Evolutionary conservation across 2,888 invertebrate species (phyloP), one percentile per base, ranked within the genome.

Genomic region (Drosophila mercatorum): DNA sequence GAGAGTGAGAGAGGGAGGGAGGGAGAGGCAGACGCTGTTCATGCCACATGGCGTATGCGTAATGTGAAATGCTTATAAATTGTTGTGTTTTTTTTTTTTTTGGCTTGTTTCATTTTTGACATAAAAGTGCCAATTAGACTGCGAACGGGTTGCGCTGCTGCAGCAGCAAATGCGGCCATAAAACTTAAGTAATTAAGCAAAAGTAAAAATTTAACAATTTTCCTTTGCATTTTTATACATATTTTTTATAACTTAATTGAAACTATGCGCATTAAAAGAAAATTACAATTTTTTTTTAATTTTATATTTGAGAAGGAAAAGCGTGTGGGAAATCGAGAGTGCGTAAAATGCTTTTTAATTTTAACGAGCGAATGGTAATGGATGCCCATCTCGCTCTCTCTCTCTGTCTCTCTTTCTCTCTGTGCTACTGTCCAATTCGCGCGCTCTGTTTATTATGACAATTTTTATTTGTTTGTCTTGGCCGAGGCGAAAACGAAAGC

Each of bases 61-160:
- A 79, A 84, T 83, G 78, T 77, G 79, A 67, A 76, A 81, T 74
- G 77, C 62, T 68, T 72, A 75, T 75, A 46, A 74, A 55, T 56
- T 67, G 74, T 68, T 61, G 49, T 31, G 40, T 38, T 58, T 69
- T 78, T 17, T 38, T 58, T 69, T 78, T 17, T 60, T 65, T 40
- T 63, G 31, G 43, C 52, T 64, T 70, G 61, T 66, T 72, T 66
- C 58, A 47, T 70, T 78, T 79, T 80, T 75, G 76, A 72, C 83
- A 83, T 80, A 77, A 84, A 84, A 86, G 72, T 83, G 80, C 71
- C 86, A 84, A 84, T 85, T 84, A 84, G 73, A 67, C 83, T 81
- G 68, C 73, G 59, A 64, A 62, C 74, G 66, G 51, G 59, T 52
- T 63, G 52, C 34, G 38, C 14, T 40, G 38, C 46, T 61, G 61